These are phyloP conservation scores for Nipponacmea schrenckii DNA, from an alignment of 2,888 invertebrate species.

Conservation along the genomic window DNA sequence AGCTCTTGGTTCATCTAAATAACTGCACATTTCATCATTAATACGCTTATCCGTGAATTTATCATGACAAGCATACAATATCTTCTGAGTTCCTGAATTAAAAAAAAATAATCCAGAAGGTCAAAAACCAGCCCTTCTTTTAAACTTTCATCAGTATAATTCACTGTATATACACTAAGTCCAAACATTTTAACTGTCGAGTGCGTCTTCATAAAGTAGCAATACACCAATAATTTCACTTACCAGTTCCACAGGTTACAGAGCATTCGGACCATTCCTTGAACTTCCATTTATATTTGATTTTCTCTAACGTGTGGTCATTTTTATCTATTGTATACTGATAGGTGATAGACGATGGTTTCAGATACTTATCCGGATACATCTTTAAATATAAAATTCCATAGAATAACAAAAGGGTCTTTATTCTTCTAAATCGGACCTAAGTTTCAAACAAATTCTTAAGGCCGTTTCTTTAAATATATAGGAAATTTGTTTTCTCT, in stretches of 20 bases:
- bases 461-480: too few species aligned
- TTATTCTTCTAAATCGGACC: conserved; percentile 1
- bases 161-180: background rate
- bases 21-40: conserved; percentile 39
- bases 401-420: background rate
- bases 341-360: conserved; percentile 38
- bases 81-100: conserved; percentile 43
- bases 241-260: conserved; percentile 56
- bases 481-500: too few species aligned
- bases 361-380: conserved; percentile 32
- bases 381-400: conserved; percentile 37
- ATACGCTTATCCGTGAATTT: conserved; percentile 37
- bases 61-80: conserved; percentile 47
- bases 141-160: background rate
- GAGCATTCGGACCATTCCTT: conserved; percentile 54
- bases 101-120: background rate
- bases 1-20: conserved; percentile 31
- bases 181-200: too few species aligned
- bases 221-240: background rate
- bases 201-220: too few species aligned
- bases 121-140: too few species aligned
- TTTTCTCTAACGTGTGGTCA: conserved; percentile 50
- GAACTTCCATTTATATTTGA: conserved; percentile 51
- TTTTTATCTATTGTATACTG: conserved; percentile 45
- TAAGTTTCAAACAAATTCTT: background rate